A percentile compares a stretch with the other conserved stretches of the same genome.
These are phyloP conservation scores for Pogonocherus hispidulus DNA, from an alignment of 2,888 invertebrate species.

Conservation along the genomic window DNA sequence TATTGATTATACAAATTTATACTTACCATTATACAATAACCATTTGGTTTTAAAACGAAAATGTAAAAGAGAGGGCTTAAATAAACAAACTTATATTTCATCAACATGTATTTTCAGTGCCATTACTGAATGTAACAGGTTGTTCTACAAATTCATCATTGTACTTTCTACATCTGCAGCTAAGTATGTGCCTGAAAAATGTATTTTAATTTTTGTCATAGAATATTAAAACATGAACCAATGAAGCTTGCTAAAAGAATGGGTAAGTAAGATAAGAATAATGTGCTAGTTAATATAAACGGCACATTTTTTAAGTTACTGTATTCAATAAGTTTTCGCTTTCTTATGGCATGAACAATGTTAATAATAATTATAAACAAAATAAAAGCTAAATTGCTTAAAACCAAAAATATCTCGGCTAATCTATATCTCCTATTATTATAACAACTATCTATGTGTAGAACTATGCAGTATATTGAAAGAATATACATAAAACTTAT, in stretches of 20 bases:
- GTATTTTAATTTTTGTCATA: background rate
- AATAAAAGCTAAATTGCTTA: slow-evolving; percentile 26
- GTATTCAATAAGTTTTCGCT: slow-evolving; percentile 23
- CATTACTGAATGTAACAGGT: slow-evolving; percentile 30
- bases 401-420: slow-evolving; percentile 8
- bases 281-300: slow-evolving; percentile 26
- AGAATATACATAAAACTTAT: slow-evolving; percentile 25
- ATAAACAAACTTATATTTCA: too few species aligned
- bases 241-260: background rate
- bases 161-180: background rate
- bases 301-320: slow-evolving; percentile 21
- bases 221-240: background rate
- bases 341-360: slow-evolving; percentile 31
- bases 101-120: too few species aligned
- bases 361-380: too few species aligned
- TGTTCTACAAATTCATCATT: slow-evolving; percentile 6
- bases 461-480: slow-evolving; percentile 3
- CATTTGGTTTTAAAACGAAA: too few species aligned
- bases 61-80: too few species aligned
- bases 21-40: too few species aligned
- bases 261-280: slow-evolving; percentile 19
- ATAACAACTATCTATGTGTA: slow-evolving; percentile 15
- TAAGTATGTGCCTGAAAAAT: background rate
- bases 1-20: too few species aligned
- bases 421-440: too few species aligned